A percentile compares a stretch with the other conserved stretches of the same genome.
phyloP scores from a whole-genome alignment of 2,888 invertebrate genomes.

The Entomobrya proxima region DNA sequence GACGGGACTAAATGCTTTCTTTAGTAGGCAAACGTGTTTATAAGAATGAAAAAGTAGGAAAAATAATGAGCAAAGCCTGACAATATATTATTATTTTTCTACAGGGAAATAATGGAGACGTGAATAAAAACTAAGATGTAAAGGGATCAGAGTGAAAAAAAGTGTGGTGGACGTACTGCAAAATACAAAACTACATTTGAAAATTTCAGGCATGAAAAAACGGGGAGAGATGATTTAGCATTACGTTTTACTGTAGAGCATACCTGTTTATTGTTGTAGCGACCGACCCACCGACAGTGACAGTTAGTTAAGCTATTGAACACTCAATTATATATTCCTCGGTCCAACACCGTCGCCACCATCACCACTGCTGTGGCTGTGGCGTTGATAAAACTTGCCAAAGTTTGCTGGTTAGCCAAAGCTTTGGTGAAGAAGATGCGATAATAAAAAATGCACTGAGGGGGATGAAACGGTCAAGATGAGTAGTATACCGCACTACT shows the following conservation, averaged over 20 bases:
- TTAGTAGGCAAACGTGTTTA: slow-evolving; percentile 42
- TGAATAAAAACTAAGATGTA: too few relatives aligned
- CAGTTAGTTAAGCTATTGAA: slow-evolving; percentile 57
- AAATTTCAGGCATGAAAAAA: not conserved
- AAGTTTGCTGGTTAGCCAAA: too few relatives aligned
- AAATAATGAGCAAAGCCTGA: not conserved
- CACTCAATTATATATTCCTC: slow-evolving; percentile 57
- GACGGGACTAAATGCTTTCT: slow-evolving; percentile 58
- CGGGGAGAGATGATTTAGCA: too few relatives aligned
- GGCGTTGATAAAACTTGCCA: too few relatives aligned
- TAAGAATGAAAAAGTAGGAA: slow-evolving; percentile 53
- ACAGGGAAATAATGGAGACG: not conserved
- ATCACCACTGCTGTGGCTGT: too few relatives aligned
- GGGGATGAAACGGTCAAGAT: too few relatives aligned
- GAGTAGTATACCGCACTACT: too few relatives aligned
- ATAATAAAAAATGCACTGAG: too few relatives aligned
- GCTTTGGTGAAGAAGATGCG: too few relatives aligned
- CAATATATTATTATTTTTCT: not conserved
- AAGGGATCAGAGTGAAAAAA: too few relatives aligned
- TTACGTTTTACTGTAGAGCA: not conserved
- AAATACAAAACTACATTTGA: not conserved
- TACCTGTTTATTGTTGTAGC: not conserved
- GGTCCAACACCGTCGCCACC: not conserved
- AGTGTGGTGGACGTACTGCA: not conserved
- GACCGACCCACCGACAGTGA: slow-evolving; percentile 46